A percentile compares a stretch with the other conserved stretches of the same genome.
phyloP scores from a whole-genome alignment of 2,888 invertebrate genomes.

The Trissolcus brochymenae region DNA sequence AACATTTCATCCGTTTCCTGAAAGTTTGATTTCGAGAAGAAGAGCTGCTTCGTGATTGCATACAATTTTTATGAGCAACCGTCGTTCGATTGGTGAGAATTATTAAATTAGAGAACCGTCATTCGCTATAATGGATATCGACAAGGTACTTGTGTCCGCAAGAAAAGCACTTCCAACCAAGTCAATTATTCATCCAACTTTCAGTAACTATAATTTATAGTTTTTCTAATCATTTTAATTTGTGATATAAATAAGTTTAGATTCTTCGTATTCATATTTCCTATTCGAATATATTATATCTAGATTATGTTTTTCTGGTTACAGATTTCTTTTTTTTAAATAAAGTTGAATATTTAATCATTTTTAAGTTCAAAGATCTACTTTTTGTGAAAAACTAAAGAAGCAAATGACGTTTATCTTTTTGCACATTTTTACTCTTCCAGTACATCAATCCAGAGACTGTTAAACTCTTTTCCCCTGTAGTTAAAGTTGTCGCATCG shows the following conservation, averaged over 20 bases:
- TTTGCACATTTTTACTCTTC: too few species aligned
- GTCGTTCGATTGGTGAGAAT: conserved; percentile 4
- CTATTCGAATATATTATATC: conserved; percentile 14
- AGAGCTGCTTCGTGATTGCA: neutral
- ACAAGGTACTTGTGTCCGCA: neutral
- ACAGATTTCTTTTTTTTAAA: too few species aligned
- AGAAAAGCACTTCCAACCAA: neutral
- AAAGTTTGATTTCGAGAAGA: neutral
- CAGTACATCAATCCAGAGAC: too few species aligned
- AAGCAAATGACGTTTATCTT: too few species aligned
- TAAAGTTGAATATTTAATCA: too few species aligned
- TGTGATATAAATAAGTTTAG: neutral
- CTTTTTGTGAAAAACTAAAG: too few species aligned
- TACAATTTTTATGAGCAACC: neutral
- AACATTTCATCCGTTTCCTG: neutral
- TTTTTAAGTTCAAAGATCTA: too few species aligned
- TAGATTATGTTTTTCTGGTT: too few species aligned
- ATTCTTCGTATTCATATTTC: conserved; percentile 11
- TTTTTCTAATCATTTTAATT: neutral
- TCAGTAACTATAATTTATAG: neutral
- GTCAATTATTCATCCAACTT: neutral
- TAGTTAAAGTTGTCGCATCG: too few species aligned
- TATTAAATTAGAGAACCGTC: conserved; percentile 2
- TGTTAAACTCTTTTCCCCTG: too few species aligned
- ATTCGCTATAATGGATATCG: conserved; percentile 1